phyloP scores from a whole-genome alignment of 2,888 invertebrate species.

The Spialia ferax region DNA sequence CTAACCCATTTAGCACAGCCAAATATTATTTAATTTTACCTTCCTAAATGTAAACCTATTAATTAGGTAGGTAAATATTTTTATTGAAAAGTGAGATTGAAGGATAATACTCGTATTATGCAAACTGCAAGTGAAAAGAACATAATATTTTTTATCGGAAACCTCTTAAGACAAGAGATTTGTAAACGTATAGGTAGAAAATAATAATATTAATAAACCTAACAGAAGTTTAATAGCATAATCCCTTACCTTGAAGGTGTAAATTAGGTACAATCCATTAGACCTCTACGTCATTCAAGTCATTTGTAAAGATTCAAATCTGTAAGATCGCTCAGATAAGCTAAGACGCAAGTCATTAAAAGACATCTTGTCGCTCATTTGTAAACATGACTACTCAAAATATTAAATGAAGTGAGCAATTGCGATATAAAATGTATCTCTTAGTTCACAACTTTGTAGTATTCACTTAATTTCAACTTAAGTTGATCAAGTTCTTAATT shows the following conservation, averaged over 20 bases:
- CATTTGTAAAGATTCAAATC: constrained; percentile 16
- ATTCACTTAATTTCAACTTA: not conserved
- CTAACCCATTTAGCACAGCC: too few relatives aligned
- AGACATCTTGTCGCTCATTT: constrained; percentile 17
- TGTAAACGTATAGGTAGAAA: not conserved
- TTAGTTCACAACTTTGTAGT: not conserved
- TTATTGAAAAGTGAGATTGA: too few relatives aligned
- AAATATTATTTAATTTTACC: too few relatives aligned
- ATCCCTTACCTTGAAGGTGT: not conserved
- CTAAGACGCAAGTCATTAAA: constrained; percentile 16
- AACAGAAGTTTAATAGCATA: too few relatives aligned
- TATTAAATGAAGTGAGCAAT: not conserved
- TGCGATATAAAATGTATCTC: not conserved
- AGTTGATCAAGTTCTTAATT: not conserved
- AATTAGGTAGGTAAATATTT: too few relatives aligned
- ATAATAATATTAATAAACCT: too few relatives aligned
- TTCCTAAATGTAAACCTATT: too few relatives aligned
- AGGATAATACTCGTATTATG: too few relatives aligned
- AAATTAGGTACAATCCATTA: constrained; percentile 15
- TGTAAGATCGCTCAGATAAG: constrained; percentile 13
- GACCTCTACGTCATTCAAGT: not conserved
- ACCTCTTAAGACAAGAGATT: not conserved
- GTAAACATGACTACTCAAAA: constrained; percentile 21
- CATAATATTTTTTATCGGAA: too few relatives aligned
- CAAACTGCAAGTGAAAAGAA: too few relatives aligned